phyloP scores from a whole-genome alignment of 2,888 invertebrate species.

The Drosophila paramelanica region DNA sequence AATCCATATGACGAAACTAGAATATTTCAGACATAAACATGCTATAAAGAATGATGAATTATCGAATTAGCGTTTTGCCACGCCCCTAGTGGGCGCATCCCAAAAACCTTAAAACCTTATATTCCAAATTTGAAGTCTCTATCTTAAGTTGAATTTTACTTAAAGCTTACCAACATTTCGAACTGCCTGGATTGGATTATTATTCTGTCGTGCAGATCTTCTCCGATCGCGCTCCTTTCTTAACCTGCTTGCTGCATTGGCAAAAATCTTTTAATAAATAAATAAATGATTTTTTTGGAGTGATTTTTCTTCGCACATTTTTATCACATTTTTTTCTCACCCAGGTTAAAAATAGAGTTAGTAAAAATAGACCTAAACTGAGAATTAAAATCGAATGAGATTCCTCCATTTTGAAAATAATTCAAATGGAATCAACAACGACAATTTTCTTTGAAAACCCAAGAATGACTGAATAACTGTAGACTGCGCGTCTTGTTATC shows the following conservation, averaged over 20 bases:
- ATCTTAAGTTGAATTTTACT: neutral
- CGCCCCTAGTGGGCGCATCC: no score
- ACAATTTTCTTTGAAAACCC: constrained; percentile 4
- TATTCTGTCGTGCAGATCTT: neutral
- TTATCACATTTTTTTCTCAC: constrained; percentile 6
- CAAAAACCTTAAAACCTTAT: no score
- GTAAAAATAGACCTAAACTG: neutral
- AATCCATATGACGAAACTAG: no score
- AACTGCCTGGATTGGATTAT: neutral
- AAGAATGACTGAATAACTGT: neutral
- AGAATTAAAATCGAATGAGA: neutral
- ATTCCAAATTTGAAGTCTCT: no score
- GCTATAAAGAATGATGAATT: no score
- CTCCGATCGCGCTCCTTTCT: constrained; percentile 1
- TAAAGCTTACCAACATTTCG: constrained; percentile 2
- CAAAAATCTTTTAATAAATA: neutral
- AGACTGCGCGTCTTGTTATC: neutral
- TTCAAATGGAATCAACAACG: neutral
- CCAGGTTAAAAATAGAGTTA: constrained; percentile 10
- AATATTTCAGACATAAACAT: no score
- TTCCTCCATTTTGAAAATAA: neutral
- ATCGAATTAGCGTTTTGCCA: no score
- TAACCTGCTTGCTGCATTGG: neutral
- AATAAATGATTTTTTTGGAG: neutral
- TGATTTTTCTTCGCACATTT: no score